A percentile compares a stretch with the other conserved stretches of the same genome.
Conservation (phyloP, 2,888 invertebrate species). For the Germaria angustata region DNA sequence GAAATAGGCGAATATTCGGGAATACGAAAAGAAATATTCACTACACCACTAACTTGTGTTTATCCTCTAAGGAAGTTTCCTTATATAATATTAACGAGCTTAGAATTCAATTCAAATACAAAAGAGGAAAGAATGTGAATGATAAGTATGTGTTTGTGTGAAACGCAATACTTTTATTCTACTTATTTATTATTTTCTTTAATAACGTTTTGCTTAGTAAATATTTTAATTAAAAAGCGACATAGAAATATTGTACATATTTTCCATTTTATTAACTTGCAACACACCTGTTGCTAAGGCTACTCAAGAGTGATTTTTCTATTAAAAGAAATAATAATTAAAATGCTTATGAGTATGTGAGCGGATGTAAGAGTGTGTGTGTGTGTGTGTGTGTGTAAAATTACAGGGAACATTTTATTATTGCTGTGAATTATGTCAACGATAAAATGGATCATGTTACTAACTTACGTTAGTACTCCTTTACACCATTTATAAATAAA, state of each 20-base stretch:
- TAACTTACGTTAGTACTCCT: constrained; percentile 30
- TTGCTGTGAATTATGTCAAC: constrained; percentile 36
- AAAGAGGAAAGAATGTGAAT: neutral
- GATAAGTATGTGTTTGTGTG: neutral
- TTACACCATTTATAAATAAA: neutral
- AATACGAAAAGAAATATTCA: too few species aligned
- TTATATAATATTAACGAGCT: too few species aligned
- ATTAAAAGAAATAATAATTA: constrained; percentile 57
- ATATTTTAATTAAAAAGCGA: constrained; percentile 66
- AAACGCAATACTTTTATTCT: neutral
- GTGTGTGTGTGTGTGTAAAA: neutral
- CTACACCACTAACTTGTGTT: too few species aligned
- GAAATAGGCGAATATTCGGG: too few species aligned
- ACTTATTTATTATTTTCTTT: constrained; percentile 28
- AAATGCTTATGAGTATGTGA: constrained; percentile 1
- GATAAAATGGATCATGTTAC: constrained; percentile 46
- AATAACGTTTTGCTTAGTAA: constrained; percentile 53
- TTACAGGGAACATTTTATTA: neutral
- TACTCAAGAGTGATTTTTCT: constrained; percentile 57
- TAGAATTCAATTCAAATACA: neutral
- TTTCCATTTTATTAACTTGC: constrained; percentile 30
- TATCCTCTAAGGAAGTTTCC: too few species aligned
- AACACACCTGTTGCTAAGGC: constrained; percentile 63
- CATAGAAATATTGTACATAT: constrained; percentile 48
- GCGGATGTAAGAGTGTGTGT: neutral